Percentiles rank a stretch among this genome's conserved stretches.
These are phyloP conservation scores for Scytalopus superciliaris DNA, from an alignment of 2,113 vertebrate species.

Conservation along the genomic window DNA sequence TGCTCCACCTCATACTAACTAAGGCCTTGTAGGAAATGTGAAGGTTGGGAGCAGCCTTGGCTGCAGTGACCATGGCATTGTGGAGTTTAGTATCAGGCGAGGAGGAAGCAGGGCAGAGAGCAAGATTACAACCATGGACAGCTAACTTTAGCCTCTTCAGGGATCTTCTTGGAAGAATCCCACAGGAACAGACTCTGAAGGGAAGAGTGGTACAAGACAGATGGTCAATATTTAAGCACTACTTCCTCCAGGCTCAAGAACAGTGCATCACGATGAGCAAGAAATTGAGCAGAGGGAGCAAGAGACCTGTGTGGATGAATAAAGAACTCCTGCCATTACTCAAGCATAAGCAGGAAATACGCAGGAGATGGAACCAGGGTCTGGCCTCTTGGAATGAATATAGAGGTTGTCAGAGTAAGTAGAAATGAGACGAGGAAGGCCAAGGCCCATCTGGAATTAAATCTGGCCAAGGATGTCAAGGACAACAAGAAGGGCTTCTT, in stretches of 20 bases:
- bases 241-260: background rate
- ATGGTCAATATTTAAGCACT: background rate
- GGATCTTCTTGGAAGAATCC: too few species aligned
- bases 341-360: background rate
- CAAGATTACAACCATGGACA: too few species aligned
- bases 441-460: too few species aligned
- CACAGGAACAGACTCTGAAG: too few species aligned
- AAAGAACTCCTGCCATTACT: background rate
- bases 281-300: background rate
- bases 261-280: background rate
- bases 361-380: background rate
- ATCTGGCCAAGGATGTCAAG: background rate
- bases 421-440: background rate
- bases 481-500: background rate
- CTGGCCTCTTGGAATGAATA: background rate
- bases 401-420: background rate
- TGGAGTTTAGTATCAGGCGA: too few species aligned
- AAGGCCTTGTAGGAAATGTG: too few species aligned
- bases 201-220: too few species aligned
- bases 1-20: too few species aligned
- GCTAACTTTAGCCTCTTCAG: too few species aligned
- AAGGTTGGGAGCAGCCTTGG: too few species aligned
- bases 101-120: too few species aligned
- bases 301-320: background rate
- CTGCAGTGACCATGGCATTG: too few species aligned